These are phyloP conservation scores for Thymallus thymallus DNA, from an alignment of 2,113 vertebrate genomes.

Conservation along the genomic window DNA sequence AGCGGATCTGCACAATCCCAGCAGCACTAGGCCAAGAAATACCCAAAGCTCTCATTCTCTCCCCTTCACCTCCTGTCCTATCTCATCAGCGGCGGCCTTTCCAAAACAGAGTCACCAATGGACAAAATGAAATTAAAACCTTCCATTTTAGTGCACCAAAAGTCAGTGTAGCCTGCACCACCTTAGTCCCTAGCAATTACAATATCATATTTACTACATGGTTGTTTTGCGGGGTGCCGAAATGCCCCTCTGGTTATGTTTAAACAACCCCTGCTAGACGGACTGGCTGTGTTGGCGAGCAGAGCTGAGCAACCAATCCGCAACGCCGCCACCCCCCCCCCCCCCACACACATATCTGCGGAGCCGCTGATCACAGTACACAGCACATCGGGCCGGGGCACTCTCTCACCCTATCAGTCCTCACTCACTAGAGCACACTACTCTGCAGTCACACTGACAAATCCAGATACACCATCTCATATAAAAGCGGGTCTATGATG, in stretches of 20 bases:
- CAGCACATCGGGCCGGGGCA: constrained; percentile 63
- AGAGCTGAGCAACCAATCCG: constrained; percentile 67
- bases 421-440: constrained; percentile 27
- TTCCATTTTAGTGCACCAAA: constrained; percentile 51
- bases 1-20: constrained; percentile 74
- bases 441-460: constrained; percentile 4
- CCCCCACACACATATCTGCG: too few species aligned
- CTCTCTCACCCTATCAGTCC: constrained; percentile 35
- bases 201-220: constrained; percentile 67
- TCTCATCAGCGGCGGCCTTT: constrained; percentile 65
- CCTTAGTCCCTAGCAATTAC: constrained; percentile 51
- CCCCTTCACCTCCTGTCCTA: constrained; percentile 58
- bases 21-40: constrained; percentile 72
- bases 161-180: constrained; percentile 47
- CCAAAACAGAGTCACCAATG: constrained; percentile 62
- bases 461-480: constrained; percentile 40
- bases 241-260: constrained; percentile 75
- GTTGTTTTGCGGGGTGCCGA: constrained; percentile 70
- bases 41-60: constrained; percentile 74
- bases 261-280: constrained; percentile 72
- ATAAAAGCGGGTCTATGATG: neutral
- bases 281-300: constrained; percentile 63
- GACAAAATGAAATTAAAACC: constrained; percentile 48
- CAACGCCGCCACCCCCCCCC: constrained; percentile 74
- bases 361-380: constrained; percentile 6